phyloP scores from a whole-genome alignment of 2,113 vertebrate species.

The Lycocorax pyrrhopterus region DNA sequence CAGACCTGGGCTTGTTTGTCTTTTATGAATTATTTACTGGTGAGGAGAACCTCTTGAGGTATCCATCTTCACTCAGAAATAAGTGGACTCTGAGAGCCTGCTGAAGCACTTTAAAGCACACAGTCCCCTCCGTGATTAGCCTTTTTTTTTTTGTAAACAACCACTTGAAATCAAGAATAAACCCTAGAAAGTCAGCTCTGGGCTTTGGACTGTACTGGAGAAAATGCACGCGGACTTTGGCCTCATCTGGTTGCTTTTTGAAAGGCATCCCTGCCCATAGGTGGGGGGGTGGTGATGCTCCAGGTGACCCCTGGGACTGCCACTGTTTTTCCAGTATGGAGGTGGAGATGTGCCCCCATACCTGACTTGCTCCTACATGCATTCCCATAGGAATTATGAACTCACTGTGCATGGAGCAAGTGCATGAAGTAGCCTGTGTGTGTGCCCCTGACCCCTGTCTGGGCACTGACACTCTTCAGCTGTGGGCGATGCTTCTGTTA shows the following conservation, averaged over 20 bases:
- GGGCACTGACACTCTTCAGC: not conserved
- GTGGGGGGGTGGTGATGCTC: not conserved
- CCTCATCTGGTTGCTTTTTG: not conserved
- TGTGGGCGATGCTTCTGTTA: not conserved
- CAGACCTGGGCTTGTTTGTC: conserved; percentile 43
- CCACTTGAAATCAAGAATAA: not conserved
- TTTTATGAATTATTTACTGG: conserved; percentile 69
- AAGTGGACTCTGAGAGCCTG: conserved; percentile 1
- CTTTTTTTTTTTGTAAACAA: not conserved
- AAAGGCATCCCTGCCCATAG: not conserved
- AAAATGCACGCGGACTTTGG: rapidly evolving
- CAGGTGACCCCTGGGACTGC: not conserved
- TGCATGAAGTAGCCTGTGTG: not conserved
- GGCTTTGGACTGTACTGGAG: not conserved
- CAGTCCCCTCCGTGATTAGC: not conserved
- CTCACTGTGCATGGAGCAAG: not conserved
- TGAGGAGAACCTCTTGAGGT: conserved; percentile 51
- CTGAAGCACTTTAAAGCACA: not conserved
- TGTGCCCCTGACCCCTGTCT: not conserved
- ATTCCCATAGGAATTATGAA: not conserved
- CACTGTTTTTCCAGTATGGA: rapidly evolving
- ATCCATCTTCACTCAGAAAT: conserved; percentile 53
- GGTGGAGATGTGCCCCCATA: not conserved
- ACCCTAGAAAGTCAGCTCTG: not conserved
- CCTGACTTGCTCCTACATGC: not conserved